Evolutionary conservation across 2,888 invertebrate genomes (phyloP).

Genomic region (Blera fallax): DNA sequence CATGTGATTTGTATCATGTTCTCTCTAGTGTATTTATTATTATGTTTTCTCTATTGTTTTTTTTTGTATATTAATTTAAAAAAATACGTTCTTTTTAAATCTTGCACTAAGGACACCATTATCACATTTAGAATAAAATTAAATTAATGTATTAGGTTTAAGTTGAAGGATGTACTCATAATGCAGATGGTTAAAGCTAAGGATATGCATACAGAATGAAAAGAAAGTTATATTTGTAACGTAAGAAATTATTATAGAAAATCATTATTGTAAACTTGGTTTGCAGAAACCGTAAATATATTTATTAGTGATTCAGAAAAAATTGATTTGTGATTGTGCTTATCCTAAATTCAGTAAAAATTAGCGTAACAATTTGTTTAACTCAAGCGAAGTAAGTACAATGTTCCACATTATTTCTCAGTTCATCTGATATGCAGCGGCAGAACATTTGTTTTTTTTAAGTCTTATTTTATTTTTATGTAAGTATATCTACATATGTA

Average conservation of each 20-base stretch:
- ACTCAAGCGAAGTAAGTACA: too few relatives aligned
- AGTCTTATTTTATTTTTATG: too few relatives aligned
- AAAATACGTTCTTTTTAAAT: background rate
- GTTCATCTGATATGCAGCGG: too few relatives aligned
- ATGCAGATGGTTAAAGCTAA: conserved; percentile 24
- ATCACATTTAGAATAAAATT: conserved; percentile 17
- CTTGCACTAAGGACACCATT: conserved; percentile 32
- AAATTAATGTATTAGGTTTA: conserved; percentile 48
- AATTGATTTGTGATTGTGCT: background rate
- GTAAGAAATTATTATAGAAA: conserved; percentile 49
- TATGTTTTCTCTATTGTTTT: conserved; percentile 3
- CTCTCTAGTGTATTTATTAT: conserved; percentile 41
- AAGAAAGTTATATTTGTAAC: conserved; percentile 54
- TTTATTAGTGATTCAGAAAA: conserved; percentile 55
- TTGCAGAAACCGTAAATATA: conserved; percentile 58
- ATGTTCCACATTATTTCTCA: too few relatives aligned
- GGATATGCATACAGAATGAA: conserved; percentile 17
- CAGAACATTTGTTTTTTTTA: too few relatives aligned
- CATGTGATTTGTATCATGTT: conserved; percentile 6
- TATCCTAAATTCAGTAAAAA: background rate
- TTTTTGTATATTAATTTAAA: conserved; percentile 34
- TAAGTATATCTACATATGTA: too few relatives aligned
- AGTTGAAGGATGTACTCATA: conserved; percentile 34
- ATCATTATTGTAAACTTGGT: conserved; percentile 52
- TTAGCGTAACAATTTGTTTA: too few relatives aligned